These are phyloP conservation scores for Pycnomerus fuliginosus DNA, from an alignment of 2,888 invertebrate genomes.

Conservation along the genomic window DNA sequence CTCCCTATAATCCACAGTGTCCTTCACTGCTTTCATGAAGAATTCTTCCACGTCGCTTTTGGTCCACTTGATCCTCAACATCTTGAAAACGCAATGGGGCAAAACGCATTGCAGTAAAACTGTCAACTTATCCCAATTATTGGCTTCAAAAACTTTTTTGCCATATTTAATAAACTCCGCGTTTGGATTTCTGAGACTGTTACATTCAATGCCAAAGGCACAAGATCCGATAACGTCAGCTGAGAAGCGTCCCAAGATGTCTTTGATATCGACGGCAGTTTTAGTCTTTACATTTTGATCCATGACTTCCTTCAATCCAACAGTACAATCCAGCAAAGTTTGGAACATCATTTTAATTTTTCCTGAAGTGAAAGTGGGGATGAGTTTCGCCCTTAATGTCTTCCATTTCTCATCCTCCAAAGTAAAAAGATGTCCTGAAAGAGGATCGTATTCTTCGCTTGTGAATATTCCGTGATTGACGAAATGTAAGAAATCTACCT, in stretches of 20 bases:
- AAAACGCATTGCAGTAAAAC: background rate
- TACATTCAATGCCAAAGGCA: background rate
- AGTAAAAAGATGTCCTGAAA: background rate
- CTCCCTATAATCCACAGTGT: background rate
- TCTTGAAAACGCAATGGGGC: background rate
- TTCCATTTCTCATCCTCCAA: background rate
- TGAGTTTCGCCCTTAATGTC: background rate
- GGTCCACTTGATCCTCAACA: background rate
- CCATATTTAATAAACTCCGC: background rate
- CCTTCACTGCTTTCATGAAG: conserved; percentile 1
- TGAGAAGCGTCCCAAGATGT: background rate
- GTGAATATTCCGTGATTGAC: background rate
- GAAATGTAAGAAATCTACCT: background rate
- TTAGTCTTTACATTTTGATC: background rate
- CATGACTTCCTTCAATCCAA: background rate
- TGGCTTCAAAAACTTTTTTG: background rate
- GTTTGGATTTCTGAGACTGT: background rate
- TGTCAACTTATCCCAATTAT: background rate
- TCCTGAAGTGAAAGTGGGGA: conserved; percentile 1
- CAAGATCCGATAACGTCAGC: background rate
- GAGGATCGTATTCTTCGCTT: background rate
- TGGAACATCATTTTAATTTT: conserved; percentile 2
- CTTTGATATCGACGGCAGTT: background rate
- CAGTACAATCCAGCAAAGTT: background rate
- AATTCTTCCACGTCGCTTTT: background rate